Percentiles rank a stretch among this genome's conserved stretches.
These are phyloP conservation scores for Napeogenes sylphis DNA, from an alignment of 2,888 invertebrate species.

Conservation along the genomic window DNA sequence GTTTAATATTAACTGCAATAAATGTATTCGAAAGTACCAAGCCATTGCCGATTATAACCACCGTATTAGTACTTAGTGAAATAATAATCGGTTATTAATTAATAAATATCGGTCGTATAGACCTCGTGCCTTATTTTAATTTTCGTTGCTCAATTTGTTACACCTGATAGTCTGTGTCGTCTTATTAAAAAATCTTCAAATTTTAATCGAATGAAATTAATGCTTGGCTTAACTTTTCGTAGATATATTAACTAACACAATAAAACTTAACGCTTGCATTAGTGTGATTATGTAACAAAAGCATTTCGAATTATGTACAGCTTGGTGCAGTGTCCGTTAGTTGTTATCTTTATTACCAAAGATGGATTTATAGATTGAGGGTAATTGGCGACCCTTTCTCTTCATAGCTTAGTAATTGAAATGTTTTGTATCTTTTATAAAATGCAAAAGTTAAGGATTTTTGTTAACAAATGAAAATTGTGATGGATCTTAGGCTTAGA, in stretches of 20 bases:
- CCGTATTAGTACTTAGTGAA: background rate
- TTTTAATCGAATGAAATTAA: conserved; percentile 29
- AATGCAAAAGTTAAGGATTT: conserved; percentile 61
- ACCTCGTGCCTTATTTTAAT: conserved; percentile 70
- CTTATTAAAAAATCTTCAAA: conserved; percentile 13
- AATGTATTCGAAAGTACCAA: background rate
- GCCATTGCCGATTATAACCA: background rate
- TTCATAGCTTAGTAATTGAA: conserved; percentile 67
- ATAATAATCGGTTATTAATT: conserved; percentile 32
- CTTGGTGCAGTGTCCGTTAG: conserved; percentile 58
- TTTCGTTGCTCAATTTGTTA: conserved; percentile 64
- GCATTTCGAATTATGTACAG: conserved; percentile 32
- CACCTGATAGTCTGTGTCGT: conserved; percentile 59
- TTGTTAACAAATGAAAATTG: conserved; percentile 66
- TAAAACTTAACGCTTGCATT: conserved; percentile 27
- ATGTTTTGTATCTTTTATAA: conserved; percentile 74
- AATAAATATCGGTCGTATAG: conserved; percentile 51
- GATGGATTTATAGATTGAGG: conserved; percentile 64
- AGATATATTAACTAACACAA: conserved; percentile 17
- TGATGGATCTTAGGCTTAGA: conserved; percentile 70
- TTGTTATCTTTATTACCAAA: conserved; percentile 74
- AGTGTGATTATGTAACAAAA: conserved; percentile 18
- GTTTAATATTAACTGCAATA: conserved; percentile 38
- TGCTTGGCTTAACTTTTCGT: conserved; percentile 27
- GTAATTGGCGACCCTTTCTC: conserved; percentile 56